Percentiles rank a stretch among this genome's conserved stretches.
These are phyloP conservation scores for Stenolophus ochropezus DNA, from an alignment of 2,888 invertebrate genomes.

Conservation along the genomic window DNA sequence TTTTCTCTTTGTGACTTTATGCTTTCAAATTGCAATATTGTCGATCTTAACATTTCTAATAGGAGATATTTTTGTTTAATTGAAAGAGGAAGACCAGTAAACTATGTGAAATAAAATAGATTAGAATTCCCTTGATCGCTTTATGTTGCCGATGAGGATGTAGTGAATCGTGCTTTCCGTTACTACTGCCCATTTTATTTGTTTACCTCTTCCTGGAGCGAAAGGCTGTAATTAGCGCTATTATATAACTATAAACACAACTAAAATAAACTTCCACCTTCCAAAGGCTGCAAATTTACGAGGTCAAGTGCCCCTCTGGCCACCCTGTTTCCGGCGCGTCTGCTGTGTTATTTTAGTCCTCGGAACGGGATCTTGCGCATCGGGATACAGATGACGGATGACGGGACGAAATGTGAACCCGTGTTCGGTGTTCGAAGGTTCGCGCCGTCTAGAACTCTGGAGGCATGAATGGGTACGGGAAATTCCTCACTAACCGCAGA, in stretches of 20 bases:
- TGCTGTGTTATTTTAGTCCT: slow-evolving; percentile 36
- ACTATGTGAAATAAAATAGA: too few species aligned
- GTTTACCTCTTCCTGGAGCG: neutral
- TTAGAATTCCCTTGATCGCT: neutral
- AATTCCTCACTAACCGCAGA: neutral
- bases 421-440: neutral
- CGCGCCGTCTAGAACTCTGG: neutral
- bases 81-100: too few species aligned
- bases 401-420: neutral
- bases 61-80: too few species aligned
- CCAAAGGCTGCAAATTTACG: slow-evolving; percentile 31
- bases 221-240: neutral
- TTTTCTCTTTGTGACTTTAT: too few species aligned
- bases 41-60: too few species aligned
- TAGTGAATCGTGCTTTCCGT: neutral
- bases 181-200: neutral
- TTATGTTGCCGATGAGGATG: neutral
- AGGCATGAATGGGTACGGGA: neutral
- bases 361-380: neutral
- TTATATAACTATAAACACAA: slow-evolving; percentile 27
- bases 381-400: slow-evolving; percentile 26
- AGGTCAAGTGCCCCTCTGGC: slow-evolving; percentile 33
- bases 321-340: slow-evolving; percentile 17
- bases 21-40: too few species aligned
- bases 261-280: slow-evolving; percentile 32